phyloP scores from a whole-genome alignment of 1,140 invertebrate genomes.

The Bombus fervidus region DNA sequence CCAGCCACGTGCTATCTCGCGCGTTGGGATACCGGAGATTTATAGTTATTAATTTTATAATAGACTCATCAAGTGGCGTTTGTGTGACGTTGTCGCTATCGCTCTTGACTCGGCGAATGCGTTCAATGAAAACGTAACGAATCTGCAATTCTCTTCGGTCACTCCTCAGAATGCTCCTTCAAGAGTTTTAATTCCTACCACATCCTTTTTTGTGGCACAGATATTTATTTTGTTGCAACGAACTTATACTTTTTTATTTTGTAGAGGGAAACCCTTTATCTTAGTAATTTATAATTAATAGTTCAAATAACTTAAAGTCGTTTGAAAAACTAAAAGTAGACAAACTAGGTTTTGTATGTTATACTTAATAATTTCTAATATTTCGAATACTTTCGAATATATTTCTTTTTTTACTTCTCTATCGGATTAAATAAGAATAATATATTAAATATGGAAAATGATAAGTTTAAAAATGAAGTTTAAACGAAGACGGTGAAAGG shows the following conservation, averaged over 20 bases:
- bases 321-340: too few relatives aligned
- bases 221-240: background rate
- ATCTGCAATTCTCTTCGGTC: background rate
- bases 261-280: too few relatives aligned
- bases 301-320: too few relatives aligned
- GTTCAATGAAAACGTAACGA: slow-evolving; percentile 5
- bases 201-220: background rate
- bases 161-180: too few relatives aligned
- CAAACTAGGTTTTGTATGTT: too few relatives aligned
- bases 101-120: background rate
- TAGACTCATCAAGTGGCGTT: slow-evolving; percentile 76
- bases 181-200: too few relatives aligned
- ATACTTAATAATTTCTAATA: too few relatives aligned
- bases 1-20: slow-evolving; percentile 75
- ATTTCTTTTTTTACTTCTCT: background rate
- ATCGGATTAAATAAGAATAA: background rate
- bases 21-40: slow-evolving; percentile 69
- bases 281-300: too few relatives aligned
- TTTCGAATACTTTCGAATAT: background rate
- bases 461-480: too few relatives aligned
- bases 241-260: too few relatives aligned
- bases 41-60: slow-evolving; percentile 82
- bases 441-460: background rate
- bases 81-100: slow-evolving; percentile 33
- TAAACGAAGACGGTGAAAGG: background rate